These are phyloP conservation scores for Strix occidentalis DNA, from an alignment of 2,797 vertebrate genomes.

Conservation along the genomic window DNA sequence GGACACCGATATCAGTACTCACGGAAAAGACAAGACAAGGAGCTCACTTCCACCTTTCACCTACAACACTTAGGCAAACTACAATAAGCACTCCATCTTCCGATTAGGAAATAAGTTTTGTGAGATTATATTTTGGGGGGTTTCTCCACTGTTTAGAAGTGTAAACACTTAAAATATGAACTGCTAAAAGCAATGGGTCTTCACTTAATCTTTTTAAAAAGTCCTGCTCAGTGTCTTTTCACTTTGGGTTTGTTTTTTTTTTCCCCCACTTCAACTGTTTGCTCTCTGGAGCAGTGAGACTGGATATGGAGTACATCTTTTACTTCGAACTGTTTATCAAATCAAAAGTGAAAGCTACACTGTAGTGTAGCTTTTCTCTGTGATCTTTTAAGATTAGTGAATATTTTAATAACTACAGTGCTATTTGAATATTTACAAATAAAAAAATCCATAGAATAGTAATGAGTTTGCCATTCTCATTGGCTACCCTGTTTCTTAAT, in stretches of 20 bases:
- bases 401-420: not conserved
- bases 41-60: not conserved
- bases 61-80: not conserved
- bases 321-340: not conserved
- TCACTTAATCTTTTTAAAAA: not conserved
- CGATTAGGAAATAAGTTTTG: not conserved
- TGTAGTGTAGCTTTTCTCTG: not conserved
- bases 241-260: not conserved
- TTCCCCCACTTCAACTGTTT: not conserved
- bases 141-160: not conserved
- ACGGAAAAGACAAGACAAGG: not conserved
- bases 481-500: not conserved
- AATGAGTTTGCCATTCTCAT: not conserved
- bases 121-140: not conserved
- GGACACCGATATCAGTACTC: fast-evolving
- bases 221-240: not conserved
- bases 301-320: not conserved
- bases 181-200: not conserved
- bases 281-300: not conserved
- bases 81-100: not conserved
- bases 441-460: not conserved
- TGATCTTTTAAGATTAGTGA: not conserved
- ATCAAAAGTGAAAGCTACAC: not conserved
- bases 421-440: not conserved
- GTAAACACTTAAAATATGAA: not conserved